Percentiles rank a stretch among this genome's conserved stretches.
These are phyloP conservation scores for Leptatherina wallacei DNA, from an alignment of 2,797 vertebrate genomes.

Conservation along the genomic window DNA sequence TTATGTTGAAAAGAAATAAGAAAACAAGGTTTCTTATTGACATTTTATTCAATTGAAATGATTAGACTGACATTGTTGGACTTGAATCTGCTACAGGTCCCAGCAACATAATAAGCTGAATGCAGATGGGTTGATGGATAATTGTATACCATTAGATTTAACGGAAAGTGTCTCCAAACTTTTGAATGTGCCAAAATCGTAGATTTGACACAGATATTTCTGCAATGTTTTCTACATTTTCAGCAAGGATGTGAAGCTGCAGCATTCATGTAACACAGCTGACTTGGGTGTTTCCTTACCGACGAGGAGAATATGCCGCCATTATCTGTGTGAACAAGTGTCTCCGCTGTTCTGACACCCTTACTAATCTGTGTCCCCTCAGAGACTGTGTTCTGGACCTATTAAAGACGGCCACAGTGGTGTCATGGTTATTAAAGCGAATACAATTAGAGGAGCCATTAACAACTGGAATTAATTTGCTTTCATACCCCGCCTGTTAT, in stretches of 20 bases:
- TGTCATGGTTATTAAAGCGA: slow-evolving; percentile 68
- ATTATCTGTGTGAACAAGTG: slow-evolving; percentile 58
- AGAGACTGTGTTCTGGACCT: slow-evolving; percentile 59
- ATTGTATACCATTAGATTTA: too few species aligned
- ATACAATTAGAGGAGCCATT: slow-evolving; percentile 75
- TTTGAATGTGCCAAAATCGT: not conserved
- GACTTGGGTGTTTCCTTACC: slow-evolving; percentile 6
- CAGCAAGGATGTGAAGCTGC: not conserved
- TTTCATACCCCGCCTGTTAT: slow-evolving; percentile 50
- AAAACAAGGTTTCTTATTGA: too few species aligned
- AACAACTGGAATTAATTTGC: slow-evolving; percentile 78
- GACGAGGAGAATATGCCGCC: slow-evolving; percentile 21
- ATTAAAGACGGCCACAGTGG: slow-evolving; percentile 61
- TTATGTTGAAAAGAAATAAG: too few species aligned
- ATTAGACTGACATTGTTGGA: too few species aligned
- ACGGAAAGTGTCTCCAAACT: too few species aligned
- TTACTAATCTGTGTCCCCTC: slow-evolving; percentile 58
- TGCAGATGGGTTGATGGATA: too few species aligned
- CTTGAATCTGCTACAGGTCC: too few species aligned
- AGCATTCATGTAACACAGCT: not conserved
- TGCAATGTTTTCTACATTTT: not conserved
- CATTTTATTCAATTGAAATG: too few species aligned
- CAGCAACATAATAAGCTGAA: too few species aligned
- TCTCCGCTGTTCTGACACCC: slow-evolving; percentile 18
- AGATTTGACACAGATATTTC: not conserved